Evolutionary conservation across 2,113 vertebrate genomes (phyloP).

Genomic region (Platysteira castanea): DNA sequence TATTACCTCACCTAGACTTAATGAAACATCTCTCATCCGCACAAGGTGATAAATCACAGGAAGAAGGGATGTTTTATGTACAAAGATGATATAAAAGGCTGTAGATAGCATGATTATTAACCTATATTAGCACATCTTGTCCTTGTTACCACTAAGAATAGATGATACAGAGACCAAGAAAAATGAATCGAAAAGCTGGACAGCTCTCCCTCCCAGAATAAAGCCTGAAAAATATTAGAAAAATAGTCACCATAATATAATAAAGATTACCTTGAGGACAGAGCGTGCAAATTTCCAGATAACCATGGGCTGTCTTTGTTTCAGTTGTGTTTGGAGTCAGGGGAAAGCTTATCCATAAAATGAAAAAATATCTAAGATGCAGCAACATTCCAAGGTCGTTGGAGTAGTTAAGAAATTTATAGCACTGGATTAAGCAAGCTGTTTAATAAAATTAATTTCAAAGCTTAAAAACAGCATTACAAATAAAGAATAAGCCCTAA

Average conservation of each 20-base stretch:
- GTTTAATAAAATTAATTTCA: not conserved
- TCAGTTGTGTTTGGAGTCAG: not conserved
- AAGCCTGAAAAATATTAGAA: not conserved
- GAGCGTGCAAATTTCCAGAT: not conserved
- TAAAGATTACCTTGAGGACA: not conserved
- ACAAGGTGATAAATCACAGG: not conserved
- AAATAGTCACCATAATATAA: not conserved
- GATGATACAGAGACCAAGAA: not conserved
- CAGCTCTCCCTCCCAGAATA: not conserved
- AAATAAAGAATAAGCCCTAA: not conserved
- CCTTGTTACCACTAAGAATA: not conserved
- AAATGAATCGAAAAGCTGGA: not conserved
- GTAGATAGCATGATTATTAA: slow-evolving; percentile 16
- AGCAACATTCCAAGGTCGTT: not conserved
- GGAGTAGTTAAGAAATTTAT: not conserved
- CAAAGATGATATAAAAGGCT: slow-evolving; percentile 25
- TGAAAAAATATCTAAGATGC: not conserved
- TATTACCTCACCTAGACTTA: slow-evolving; percentile 9
- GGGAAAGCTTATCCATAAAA: not conserved
- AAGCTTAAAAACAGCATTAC: not conserved
- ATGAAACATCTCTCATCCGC: not conserved
- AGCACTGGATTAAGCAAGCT: not conserved
- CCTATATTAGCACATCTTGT: slow-evolving; percentile 7
- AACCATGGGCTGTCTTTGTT: not conserved
- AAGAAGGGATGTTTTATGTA: slow-evolving; percentile 17